A percentile compares a stretch with the other conserved stretches of the same genome.
Conservation (phyloP, 2,797 vertebrate genomes). For the Centroberyx gerrardi region DNA sequence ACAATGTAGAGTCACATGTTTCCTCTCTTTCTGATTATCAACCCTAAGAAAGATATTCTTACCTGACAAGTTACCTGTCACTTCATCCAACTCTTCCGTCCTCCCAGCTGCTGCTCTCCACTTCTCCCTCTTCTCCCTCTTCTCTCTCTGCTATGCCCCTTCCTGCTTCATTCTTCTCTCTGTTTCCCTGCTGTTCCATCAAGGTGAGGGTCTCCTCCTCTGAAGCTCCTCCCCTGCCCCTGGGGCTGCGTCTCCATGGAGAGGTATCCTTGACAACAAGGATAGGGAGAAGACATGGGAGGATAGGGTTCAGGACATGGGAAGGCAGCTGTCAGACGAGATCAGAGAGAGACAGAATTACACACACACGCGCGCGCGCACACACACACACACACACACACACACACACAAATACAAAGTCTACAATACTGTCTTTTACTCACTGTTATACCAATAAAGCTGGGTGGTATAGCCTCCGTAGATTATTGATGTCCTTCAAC, state of each 20-base stretch:
- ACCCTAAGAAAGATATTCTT: conserved; percentile 24
- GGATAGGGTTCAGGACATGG: conserved; percentile 56
- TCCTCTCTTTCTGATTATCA: neutral
- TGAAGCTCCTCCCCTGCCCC: conserved; percentile 64
- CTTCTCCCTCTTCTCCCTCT: conserved; percentile 31
- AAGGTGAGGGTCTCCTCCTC: conserved; percentile 71
- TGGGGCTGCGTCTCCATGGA: conserved; percentile 68
- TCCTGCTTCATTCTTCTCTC: conserved; percentile 42
- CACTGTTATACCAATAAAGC: conserved; percentile 42
- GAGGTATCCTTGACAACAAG: conserved; percentile 84
- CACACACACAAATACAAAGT: conserved; percentile 19
- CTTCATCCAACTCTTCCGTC: conserved; percentile 44
- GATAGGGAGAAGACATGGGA: no score
- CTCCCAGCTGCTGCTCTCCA: conserved; percentile 25
- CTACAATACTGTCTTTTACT: conserved; percentile 9
- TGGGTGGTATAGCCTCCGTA: conserved; percentile 36
- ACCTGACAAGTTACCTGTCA: conserved; percentile 56
- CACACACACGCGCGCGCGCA: conserved; percentile 24
- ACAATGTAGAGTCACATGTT: neutral
- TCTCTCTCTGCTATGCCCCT: neutral
- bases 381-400: conserved; percentile 25
- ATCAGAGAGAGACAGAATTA: conserved; percentile 76
- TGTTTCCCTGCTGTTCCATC: conserved; percentile 52
- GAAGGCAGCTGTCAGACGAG: conserved; percentile 81
- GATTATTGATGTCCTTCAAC: conserved; percentile 60